phyloP scores from a whole-genome alignment of 2,797 vertebrate species.

The Tenualosa ilisha region DNA sequence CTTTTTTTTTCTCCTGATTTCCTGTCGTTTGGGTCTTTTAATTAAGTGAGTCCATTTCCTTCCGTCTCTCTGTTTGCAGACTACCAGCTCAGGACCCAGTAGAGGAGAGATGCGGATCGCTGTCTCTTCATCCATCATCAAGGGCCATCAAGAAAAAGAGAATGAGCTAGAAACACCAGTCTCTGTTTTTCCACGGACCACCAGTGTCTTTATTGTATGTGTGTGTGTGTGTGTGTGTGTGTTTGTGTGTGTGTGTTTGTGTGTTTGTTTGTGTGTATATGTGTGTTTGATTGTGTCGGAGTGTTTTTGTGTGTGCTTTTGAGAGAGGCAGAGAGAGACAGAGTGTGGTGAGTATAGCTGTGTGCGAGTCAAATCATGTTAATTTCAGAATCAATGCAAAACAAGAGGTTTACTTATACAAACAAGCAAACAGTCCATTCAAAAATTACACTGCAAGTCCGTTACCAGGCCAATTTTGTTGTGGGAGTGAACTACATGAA shows the following conservation, averaged over 20 bases:
- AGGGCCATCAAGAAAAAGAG: not conserved
- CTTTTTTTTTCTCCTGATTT: constrained; percentile 58
- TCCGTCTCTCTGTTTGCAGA: constrained; percentile 75
- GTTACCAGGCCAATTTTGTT: not conserved
- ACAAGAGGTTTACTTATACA: constrained; percentile 41
- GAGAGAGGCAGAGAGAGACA: constrained; percentile 6
- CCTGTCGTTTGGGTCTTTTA: constrained; percentile 66
- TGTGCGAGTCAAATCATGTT: constrained; percentile 45
- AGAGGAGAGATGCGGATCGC: constrained; percentile 50
- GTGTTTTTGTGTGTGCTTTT: constrained; percentile 43
- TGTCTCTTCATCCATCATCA: not conserved
- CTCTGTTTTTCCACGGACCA: constrained; percentile 52
- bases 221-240: constrained; percentile 45
- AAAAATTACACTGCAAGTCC: not conserved
- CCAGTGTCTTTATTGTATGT: constrained; percentile 49
- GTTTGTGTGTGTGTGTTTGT: constrained; percentile 44
- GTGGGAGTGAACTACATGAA: not conserved
- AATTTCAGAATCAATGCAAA: constrained; percentile 64
- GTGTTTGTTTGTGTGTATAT: constrained; percentile 43
- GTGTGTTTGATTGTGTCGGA: constrained; percentile 26
- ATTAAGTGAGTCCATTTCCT: constrained; percentile 69
- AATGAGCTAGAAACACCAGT: constrained; percentile 8
- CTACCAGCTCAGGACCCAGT: constrained; percentile 84
- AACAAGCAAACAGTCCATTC: not conserved
- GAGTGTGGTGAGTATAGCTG: not conserved